These are phyloP conservation scores for Drosophila sulfurigaster DNA, from an alignment of 1,140 invertebrate genomes.

Conservation along the genomic window DNA sequence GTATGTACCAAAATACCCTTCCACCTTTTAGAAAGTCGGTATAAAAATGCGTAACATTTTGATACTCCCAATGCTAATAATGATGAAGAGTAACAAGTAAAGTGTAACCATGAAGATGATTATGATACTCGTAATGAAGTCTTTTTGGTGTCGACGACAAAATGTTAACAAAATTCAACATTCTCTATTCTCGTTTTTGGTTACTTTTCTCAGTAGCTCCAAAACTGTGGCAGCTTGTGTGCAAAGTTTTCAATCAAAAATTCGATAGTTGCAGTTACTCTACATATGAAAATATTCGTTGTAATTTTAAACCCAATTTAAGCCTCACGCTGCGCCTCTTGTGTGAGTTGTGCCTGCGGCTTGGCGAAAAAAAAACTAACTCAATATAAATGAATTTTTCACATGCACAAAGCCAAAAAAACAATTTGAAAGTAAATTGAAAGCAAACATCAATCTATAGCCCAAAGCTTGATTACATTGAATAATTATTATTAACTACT, in stretches of 20 bases:
- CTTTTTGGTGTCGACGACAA: conserved; percentile 3
- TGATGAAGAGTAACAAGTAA: neutral
- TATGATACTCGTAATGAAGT: neutral
- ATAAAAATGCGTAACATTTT: conserved; percentile 5
- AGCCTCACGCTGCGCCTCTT: conserved; percentile 2
- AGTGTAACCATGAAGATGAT: neutral
- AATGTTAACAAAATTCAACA: conserved; percentile 15
- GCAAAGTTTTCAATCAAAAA: conserved; percentile 5
- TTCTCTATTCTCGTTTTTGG: conserved; percentile 4
- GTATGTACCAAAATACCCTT: no score
- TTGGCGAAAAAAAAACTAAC: neutral
- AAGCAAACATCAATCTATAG: conserved; percentile 57
- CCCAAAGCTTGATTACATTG: conserved; percentile 23
- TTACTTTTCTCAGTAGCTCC: conserved; percentile 9
- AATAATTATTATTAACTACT: conserved; percentile 34
- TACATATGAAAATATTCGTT: conserved; percentile 16
- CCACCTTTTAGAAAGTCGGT: no score
- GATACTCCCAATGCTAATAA: neutral
- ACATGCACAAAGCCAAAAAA: conserved; percentile 24
- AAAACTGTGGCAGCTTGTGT: conserved; percentile 12
- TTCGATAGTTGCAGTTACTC: neutral
- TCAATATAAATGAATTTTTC: conserved; percentile 38
- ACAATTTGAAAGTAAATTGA: conserved; percentile 72
- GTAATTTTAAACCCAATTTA: conserved; percentile 74
- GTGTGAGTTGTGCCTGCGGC: neutral